These are phyloP conservation scores for Ips nitidus DNA, from an alignment of 1,140 invertebrate genomes.

Conservation along the genomic window DNA sequence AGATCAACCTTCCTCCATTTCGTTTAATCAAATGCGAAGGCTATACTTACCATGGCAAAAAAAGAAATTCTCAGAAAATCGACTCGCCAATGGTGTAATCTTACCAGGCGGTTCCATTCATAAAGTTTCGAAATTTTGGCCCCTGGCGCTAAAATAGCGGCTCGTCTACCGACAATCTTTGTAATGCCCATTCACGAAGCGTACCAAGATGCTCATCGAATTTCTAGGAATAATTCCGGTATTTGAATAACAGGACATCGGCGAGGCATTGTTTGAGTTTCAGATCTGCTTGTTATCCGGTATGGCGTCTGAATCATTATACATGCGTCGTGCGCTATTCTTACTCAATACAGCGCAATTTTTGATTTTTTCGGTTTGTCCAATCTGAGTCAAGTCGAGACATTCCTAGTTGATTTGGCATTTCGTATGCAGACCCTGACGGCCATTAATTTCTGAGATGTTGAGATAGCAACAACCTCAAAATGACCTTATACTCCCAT, in stretches of 20 bases:
- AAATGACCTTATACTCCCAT: no score
- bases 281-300: conserved; percentile 16
- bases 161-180: conserved; percentile 21
- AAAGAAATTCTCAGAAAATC: conserved; percentile 20
- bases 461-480: no score
- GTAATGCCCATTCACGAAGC: conserved; percentile 19
- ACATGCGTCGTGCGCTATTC: background rate
- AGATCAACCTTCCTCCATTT: no score
- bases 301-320: background rate
- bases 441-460: no score
- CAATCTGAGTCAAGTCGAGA: no score
- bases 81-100: conserved; percentile 7
- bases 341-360: no score
- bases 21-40: no score
- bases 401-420: no score
- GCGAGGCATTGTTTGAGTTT: conserved; percentile 20
- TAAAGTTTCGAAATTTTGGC: conserved; percentile 24
- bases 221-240: conserved; percentile 22
- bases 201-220: conserved; percentile 18
- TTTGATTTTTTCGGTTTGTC: no score
- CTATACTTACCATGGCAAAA: background rate
- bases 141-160: conserved; percentile 32
- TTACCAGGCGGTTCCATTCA: conserved; percentile 17
- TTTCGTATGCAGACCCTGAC: no score
- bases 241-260: conserved; percentile 28